Evolutionary conservation across 2,113 vertebrate genomes (phyloP).

Genomic region (Scomber colias): DNA sequence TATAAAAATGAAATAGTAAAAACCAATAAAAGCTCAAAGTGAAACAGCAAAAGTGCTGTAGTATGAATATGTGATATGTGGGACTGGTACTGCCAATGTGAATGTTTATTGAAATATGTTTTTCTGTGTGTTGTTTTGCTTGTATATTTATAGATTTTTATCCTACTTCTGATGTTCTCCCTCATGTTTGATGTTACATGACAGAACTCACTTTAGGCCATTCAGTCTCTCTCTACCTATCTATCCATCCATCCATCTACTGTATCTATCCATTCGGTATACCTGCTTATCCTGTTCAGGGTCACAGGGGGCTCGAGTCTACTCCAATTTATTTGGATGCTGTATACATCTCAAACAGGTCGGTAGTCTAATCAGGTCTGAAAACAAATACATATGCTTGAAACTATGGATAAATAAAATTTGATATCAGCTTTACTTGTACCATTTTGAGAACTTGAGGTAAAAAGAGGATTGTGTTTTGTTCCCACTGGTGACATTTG

Average conservation of each 20-base stretch:
- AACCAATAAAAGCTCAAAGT: not conserved
- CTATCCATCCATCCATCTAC: too few relatives aligned
- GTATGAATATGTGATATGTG: not conserved
- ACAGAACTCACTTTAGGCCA: not conserved
- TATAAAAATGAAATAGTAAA: not conserved
- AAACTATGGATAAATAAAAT: constrained; percentile 1
- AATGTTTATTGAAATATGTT: not conserved
- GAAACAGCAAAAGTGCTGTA: not conserved
- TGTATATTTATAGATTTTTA: not conserved
- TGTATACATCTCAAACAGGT: not conserved
- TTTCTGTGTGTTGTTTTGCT: not conserved
- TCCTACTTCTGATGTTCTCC: not conserved
- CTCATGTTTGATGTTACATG: constrained; percentile 8
- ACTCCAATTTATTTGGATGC: constrained; percentile 6
- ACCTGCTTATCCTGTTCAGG: not conserved
- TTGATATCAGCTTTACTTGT: not conserved
- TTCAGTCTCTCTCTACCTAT: not conserved
- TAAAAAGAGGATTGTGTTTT: not conserved
- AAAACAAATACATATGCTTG: not conserved
- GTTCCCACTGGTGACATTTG: not conserved
- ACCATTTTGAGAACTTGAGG: not conserved
- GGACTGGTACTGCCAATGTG: not conserved
- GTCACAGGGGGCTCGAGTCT: not conserved
- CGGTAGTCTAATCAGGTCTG: not conserved
- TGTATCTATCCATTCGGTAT: not conserved